A percentile compares a stretch with the other conserved stretches of the same genome.
Evolutionary conservation across 2,888 invertebrate genomes (phyloP).

Genomic region (Azorinus chamasolen): DNA sequence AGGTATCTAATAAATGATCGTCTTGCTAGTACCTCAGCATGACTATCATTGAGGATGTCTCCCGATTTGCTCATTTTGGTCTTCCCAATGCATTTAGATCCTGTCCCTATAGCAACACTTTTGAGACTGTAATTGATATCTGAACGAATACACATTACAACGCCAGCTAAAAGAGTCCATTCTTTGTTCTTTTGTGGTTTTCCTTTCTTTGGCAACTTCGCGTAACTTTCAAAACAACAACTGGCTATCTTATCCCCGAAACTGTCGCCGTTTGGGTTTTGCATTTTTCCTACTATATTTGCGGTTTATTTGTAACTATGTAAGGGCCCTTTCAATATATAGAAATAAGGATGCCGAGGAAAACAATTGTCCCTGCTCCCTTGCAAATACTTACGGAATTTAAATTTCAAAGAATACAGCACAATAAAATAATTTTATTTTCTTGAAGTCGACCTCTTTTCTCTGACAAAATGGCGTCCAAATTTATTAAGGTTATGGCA

Average conservation of each 20-base stretch:
- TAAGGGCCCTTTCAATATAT: no score
- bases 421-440: no score
- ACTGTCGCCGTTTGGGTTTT: conserved; percentile 11
- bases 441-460: no score
- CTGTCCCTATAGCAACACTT: conserved; percentile 95
- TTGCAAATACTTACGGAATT: no score
- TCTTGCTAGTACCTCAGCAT: conserved; percentile 95
- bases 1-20: conserved; percentile 90
- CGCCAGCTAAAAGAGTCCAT: conserved; percentile 94
- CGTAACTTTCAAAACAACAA: conserved; percentile 59
- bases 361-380: no score
- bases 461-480: no score
- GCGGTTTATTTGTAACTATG: no score
- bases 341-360: no score
- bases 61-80: conserved; percentile 77
- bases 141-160: conserved; percentile 87
- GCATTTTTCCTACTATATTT: conserved; percentile 1
- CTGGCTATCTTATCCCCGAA: conserved; percentile 66
- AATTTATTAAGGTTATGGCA: no score
- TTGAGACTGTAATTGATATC: conserved; percentile 79
- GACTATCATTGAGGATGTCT: conserved; percentile 94
- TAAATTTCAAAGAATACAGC: no score
- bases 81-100: conserved; percentile 96
- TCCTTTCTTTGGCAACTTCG: conserved; percentile 89
- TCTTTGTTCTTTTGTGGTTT: conserved; percentile 90